Evolutionary conservation across 1,140 invertebrate species (phyloP), one percentile per base, ranked within the genome.

Genomic region (Lordiphosa stackelbergi): DNA sequence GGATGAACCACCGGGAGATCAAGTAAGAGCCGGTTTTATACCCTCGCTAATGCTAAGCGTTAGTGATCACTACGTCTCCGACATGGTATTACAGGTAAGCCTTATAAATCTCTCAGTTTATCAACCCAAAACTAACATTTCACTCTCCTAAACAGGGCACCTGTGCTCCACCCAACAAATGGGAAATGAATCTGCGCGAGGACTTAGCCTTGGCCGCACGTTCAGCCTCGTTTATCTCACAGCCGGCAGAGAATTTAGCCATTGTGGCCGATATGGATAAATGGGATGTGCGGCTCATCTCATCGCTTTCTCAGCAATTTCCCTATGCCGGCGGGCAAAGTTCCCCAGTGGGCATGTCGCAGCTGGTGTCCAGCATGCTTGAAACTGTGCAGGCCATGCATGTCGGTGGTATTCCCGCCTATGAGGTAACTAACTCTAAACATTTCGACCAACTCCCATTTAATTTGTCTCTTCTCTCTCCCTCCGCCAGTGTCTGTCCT

Each of bases 231-330:
- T 86, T 92, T 28, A 89, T 94, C 85, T 92, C 95, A 66, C 90
- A 92, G 28, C 90, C 95, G 1, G 90, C 92, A 10, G 95, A 96
- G 85, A 92, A 94, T 56, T 90, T 96, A 7, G 95, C 94, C 63
- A 93, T 97, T 68, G 88, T 97, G 31, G 96, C 94, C 0, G 93
- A 97, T 78, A 92, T 93, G 60, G 94, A 95, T 72, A 93, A 91
- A 13, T 97, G 95, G 95, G 90, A 91, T 69, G 90, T 91, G 5
- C 88, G 89, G 24, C 53, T 91, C 6, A 85, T 90, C 31, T 91
- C 91, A 11, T 91, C 90, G 56, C 89, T 90, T 57, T 85, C 88
- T n/a, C 88, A 88, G 66, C 86, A 88, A 47, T 85, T 88, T 36
- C 85, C 86, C 5, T 86, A 85, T 47, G 78, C 75, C 40, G 89